Evolutionary conservation across 2,888 invertebrate genomes (phyloP), one percentile per base, ranked within the genome.

Genomic region (Polyploca ridens): DNA sequence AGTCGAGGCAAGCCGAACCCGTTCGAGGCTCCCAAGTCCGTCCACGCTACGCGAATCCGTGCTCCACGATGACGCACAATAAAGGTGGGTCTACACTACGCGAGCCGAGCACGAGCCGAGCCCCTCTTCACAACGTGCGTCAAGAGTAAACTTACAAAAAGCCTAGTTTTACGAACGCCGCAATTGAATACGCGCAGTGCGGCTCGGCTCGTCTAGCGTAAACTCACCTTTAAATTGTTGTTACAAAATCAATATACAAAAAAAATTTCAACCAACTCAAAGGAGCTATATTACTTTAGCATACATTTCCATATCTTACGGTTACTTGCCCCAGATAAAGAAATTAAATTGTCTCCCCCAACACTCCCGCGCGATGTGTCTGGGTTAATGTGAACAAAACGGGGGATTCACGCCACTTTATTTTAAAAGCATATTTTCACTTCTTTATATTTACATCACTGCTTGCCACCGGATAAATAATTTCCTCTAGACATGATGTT

Each of bases 261-360:
- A 54, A 54, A 19, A 27, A 27, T 27, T 27, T 54, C 3, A 10
- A 19, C 54, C 16, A 54, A 19, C 16, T 3, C 6, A 49, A 19
- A 54, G 54, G 7, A 54, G 54, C 54, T n/a, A 7, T 19, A 54
- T 49, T 49, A 16, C 49, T 49, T 49, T 49, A 49, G 16, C 49
- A 49, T 49, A 49, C 49, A 54, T 54, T 54, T 54, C 19, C 54
- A 54, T 19, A 8, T 54, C 54, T 54, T 54, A 54, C 1, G 54
- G 54, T 54, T 54, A 19, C 19, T 54, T 3, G 16, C 11, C 8
- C 19, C 10, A 19, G 54, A 54, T 54, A 19, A 7, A 54, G 54
- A 54, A 54, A 54, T 54, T 54, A 19, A 54, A 54, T 54, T 54
- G 19, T 54, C 54, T 54, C 54, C 54, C 54, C 54, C 54, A 54